A percentile compares a stretch with the other conserved stretches of the same genome.
These are phyloP conservation scores for Scarus forsteni DNA, from an alignment of 2,797 vertebrate species.

Conservation along the genomic window DNA sequence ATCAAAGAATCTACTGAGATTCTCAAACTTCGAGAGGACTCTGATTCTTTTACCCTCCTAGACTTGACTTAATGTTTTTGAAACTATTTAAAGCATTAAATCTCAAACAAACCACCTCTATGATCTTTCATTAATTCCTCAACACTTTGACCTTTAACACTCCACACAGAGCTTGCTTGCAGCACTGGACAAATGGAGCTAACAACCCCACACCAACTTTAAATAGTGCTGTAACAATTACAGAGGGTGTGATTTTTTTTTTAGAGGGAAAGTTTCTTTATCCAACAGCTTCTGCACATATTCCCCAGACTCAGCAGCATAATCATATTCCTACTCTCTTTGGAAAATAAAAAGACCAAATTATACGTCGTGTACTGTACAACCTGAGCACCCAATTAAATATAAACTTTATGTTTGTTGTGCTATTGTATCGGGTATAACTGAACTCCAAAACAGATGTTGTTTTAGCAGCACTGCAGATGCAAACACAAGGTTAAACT, in stretches of 20 bases:
- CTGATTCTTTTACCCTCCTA: background rate
- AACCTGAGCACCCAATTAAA: slow-evolving; percentile 7
- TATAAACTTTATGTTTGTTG: slow-evolving; percentile 13
- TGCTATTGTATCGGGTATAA: slow-evolving; percentile 16
- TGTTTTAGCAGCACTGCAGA: slow-evolving; percentile 2
- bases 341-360: slow-evolving; percentile 3
- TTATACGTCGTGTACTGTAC: background rate
- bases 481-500: slow-evolving; percentile 19
- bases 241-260: background rate
- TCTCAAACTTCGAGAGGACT: slow-evolving; percentile 1
- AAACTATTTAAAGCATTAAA: background rate
- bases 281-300: slow-evolving; percentile 9
- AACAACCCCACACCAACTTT: background rate
- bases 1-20: background rate
- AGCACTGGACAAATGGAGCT: background rate
- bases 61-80: slow-evolving; percentile 25
- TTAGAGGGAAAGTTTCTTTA: background rate
- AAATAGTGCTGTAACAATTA: background rate
- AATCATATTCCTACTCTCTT: slow-evolving; percentile 4
- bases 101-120: slow-evolving; percentile 5
- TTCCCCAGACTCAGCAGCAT: slow-evolving; percentile 28
- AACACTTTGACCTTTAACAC: slow-evolving; percentile 1
- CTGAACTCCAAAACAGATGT: background rate
- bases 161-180: background rate
- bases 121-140: background rate